phyloP scores from a whole-genome alignment of 2,888 invertebrate species.

The Erpobdella octoculata region DNA sequence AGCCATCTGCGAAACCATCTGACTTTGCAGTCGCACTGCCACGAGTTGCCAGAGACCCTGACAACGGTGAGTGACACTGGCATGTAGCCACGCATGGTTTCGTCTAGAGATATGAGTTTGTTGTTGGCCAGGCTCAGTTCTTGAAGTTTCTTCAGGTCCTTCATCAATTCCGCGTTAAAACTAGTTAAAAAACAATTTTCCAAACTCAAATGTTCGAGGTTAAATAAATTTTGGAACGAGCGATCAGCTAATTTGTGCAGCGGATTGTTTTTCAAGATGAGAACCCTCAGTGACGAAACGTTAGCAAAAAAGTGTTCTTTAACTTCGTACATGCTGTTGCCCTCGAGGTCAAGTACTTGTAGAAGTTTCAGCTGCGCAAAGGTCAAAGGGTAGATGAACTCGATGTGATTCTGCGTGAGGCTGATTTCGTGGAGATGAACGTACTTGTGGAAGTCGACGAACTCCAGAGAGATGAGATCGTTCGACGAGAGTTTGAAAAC shows the following conservation, averaged over 20 bases:
- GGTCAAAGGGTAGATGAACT: conserved; percentile 8
- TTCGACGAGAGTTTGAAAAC: conserved; percentile 35
- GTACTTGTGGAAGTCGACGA: conserved; percentile 14
- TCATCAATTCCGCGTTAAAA: conserved; percentile 33
- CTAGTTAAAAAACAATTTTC: conserved; percentile 36
- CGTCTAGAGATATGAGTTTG: conserved; percentile 31
- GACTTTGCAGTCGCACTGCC: conserved; percentile 38
- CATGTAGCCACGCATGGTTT: conserved; percentile 29
- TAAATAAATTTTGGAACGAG: conserved; percentile 33
- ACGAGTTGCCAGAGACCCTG: conserved; percentile 36
- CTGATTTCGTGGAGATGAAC: conserved; percentile 16
- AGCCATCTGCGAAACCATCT: conserved; percentile 35
- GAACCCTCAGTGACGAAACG: conserved; percentile 32
- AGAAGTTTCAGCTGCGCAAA: conserved; percentile 21
- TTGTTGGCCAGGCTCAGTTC: conserved; percentile 38
- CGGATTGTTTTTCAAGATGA: conserved; percentile 35
- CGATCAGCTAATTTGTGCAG: conserved; percentile 30
- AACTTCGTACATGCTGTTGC: conserved; percentile 16
- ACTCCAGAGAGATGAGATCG: conserved; percentile 22
- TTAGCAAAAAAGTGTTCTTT: conserved; percentile 31
- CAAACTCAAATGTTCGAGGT: conserved; percentile 36
- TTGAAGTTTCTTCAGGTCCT: conserved; percentile 30
- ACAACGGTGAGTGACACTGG: conserved; percentile 33
- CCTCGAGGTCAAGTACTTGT: conserved; percentile 12
- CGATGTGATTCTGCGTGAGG: conserved; percentile 14